These are phyloP conservation scores for Trinorchestia longiramus DNA, from an alignment of 1,140 invertebrate genomes.

Conservation along the genomic window DNA sequence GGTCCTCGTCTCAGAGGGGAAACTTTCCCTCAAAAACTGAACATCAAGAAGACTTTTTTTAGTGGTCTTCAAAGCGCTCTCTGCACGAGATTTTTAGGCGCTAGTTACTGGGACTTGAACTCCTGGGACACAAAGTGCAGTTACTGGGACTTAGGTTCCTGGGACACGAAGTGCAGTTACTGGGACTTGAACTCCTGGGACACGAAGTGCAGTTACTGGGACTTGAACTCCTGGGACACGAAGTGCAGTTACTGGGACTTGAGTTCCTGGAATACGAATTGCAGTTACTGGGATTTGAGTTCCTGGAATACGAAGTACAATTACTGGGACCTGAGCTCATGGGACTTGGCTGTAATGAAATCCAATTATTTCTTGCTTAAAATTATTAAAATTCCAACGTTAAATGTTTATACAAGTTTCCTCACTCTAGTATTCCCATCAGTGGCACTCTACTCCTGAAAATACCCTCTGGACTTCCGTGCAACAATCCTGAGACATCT, in stretches of 20 bases:
- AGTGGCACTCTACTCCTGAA: too few relatives aligned
- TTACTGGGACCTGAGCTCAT: not conserved
- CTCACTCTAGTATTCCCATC: too few relatives aligned
- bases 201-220: not conserved
- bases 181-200: too few relatives aligned
- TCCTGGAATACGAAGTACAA: not conserved
- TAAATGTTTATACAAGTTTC: too few relatives aligned
- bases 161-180: too few relatives aligned
- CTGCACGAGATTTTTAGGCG: constrained; percentile 6
- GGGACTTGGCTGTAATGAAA: not conserved
- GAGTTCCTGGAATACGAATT: not conserved
- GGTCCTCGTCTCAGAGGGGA: not conserved
- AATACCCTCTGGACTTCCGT: too few relatives aligned
- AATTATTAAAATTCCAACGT: too few relatives aligned
- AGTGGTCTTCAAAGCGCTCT: constrained; percentile 29
- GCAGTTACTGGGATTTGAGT: not conserved
- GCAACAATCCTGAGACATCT: too few relatives aligned
- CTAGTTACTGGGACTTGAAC: not conserved
- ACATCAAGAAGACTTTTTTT: not conserved
- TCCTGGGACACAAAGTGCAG: not conserved
- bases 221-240: not conserved
- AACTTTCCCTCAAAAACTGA: constrained; percentile 37
- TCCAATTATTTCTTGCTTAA: not conserved
- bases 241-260: constrained; percentile 13
- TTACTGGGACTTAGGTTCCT: not conserved